These are phyloP conservation scores for Tigriopus californicus DNA, from an alignment of 2,888 invertebrate species.

Conservation along the genomic window DNA sequence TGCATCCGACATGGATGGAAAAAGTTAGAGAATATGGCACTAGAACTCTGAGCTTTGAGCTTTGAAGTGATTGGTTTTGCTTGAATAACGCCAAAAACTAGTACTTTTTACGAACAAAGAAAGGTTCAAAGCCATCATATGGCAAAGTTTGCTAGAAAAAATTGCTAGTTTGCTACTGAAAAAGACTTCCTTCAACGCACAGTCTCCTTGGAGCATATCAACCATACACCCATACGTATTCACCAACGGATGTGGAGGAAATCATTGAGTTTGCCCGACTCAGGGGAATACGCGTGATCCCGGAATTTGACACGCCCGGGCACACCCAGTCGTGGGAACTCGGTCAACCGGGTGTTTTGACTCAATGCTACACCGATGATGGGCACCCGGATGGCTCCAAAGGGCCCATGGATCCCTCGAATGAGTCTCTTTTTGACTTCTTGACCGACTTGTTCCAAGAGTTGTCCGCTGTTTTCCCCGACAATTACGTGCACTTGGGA, in stretches of 20 bases:
- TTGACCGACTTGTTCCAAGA: constrained; percentile 47
- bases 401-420: constrained; percentile 63
- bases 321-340: constrained; percentile 74
- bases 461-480: constrained; percentile 49
- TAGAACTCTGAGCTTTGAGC: too few relatives aligned
- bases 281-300: constrained; percentile 65
- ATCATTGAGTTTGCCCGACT: constrained; percentile 55
- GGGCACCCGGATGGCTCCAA: constrained; percentile 36
- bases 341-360: constrained; percentile 50
- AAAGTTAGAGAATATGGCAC: too few relatives aligned
- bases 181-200: too few relatives aligned
- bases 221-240: constrained; percentile 38
- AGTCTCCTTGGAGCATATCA: constrained; percentile 24
- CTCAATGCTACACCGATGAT: constrained; percentile 28
- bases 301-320: constrained; percentile 79
- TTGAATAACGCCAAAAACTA: too few relatives aligned
- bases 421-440: constrained; percentile 43
- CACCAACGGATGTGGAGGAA: constrained; percentile 39
- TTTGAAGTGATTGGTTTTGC: too few relatives aligned
- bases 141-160: too few relatives aligned
- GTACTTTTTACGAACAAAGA: too few relatives aligned
- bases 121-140: too few relatives aligned
- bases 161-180: too few relatives aligned
- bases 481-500: constrained; percentile 68
- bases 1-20: too few relatives aligned